These are phyloP conservation scores for Netelia virgata DNA, from an alignment of 2,888 invertebrate genomes.

Conservation along the genomic window DNA sequence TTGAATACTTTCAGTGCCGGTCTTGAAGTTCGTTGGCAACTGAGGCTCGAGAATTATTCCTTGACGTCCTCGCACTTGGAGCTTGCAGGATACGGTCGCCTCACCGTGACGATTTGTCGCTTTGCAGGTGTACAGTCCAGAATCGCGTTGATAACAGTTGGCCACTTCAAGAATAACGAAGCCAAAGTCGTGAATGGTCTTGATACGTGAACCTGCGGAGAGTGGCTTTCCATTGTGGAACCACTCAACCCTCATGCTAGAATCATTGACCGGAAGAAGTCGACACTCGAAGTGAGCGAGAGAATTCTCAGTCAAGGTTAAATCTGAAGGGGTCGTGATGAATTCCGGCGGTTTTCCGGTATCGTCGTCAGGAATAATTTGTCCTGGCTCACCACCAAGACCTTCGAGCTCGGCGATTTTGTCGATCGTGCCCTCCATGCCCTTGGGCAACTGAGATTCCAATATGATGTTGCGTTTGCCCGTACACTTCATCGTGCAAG, in stretches of 20 bases:
- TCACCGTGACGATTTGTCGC: slow-evolving; percentile 96
- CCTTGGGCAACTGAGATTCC: slow-evolving; percentile 96
- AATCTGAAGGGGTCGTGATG: slow-evolving; percentile 94
- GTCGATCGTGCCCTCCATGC: slow-evolving; percentile 97
- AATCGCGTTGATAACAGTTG: slow-evolving; percentile 96
- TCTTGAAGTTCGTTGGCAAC: slow-evolving; percentile 93
- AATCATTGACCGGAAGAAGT: slow-evolving; percentile 95
- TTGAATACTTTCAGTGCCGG: slow-evolving; percentile 95
- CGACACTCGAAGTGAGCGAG: slow-evolving; percentile 97
- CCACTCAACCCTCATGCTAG: slow-evolving; percentile 98
- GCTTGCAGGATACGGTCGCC: slow-evolving; percentile 94
- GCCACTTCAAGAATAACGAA: slow-evolving; percentile 98
- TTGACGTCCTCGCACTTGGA: slow-evolving; percentile 94
- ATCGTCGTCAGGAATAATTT: slow-evolving; percentile 91
- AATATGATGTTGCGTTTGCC: slow-evolving; percentile 96
- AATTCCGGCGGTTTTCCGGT: slow-evolving; percentile 96
- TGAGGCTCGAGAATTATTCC: slow-evolving; percentile 96
- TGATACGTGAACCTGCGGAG: slow-evolving; percentile 95
- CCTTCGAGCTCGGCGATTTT: slow-evolving; percentile 97
- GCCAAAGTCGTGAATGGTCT: slow-evolving; percentile 98
- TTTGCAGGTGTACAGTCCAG: slow-evolving; percentile 96
- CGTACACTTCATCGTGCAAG: slow-evolving; percentile 94
- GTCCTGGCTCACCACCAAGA: slow-evolving; percentile 89
- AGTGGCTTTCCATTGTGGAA: slow-evolving; percentile 98
- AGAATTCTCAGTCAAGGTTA: slow-evolving; percentile 93